phyloP scores from a whole-genome alignment of 1,140 invertebrate genomes.

The Bombus balteatus region DNA sequence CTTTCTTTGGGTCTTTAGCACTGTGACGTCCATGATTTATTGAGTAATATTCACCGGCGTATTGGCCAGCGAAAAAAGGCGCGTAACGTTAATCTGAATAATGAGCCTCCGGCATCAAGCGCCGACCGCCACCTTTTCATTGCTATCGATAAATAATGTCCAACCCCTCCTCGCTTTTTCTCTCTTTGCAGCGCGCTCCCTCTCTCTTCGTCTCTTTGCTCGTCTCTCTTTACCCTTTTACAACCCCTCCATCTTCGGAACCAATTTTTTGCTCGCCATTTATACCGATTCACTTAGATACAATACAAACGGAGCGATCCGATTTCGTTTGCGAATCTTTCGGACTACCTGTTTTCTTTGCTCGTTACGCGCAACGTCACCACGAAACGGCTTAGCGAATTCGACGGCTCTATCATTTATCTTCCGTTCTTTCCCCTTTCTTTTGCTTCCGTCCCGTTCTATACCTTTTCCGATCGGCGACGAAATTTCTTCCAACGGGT shows the following conservation, averaged over 20 bases:
- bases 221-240: background rate
- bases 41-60: constrained; percentile 69
- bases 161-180: constrained; percentile 38
- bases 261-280: constrained; percentile 50
- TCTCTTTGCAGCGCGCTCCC: background rate
- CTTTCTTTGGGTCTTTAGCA: constrained; percentile 71
- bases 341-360: constrained; percentile 36
- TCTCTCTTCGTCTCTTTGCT: no score
- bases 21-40: constrained; percentile 70
- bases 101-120: constrained; percentile 70
- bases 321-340: constrained; percentile 49
- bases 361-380: background rate
- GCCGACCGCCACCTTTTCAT: constrained; percentile 69
- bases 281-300: constrained; percentile 62
- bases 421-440: background rate
- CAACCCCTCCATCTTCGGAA: constrained; percentile 2
- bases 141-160: constrained; percentile 71
- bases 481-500: background rate
- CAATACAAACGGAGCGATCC: constrained; percentile 52
- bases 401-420: background rate
- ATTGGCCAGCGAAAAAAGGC: constrained; percentile 69
- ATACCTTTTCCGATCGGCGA: background rate
- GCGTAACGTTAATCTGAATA: constrained; percentile 71
- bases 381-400: background rate
- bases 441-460: background rate